These are phyloP conservation scores for Neogobius melanostomus DNA, from an alignment of 2,113 vertebrate genomes.

Conservation along the genomic window DNA sequence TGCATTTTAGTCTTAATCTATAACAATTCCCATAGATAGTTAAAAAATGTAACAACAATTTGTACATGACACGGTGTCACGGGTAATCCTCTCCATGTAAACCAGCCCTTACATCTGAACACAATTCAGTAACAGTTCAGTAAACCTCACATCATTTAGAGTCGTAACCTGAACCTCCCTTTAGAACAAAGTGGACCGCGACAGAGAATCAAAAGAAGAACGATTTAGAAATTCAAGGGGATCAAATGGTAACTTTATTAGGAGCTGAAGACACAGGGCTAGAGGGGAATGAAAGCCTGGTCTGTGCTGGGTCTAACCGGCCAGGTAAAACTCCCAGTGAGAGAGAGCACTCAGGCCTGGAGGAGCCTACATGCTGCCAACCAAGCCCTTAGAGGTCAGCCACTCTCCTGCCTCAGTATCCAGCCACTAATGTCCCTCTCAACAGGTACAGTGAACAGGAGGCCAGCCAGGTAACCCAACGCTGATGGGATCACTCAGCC, in stretches of 20 bases:
- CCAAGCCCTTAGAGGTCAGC: constrained; percentile 63
- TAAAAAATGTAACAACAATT: not conserved
- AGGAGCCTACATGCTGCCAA: constrained; percentile 75
- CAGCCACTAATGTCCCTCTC: constrained; percentile 63
- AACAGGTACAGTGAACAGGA: constrained; percentile 67
- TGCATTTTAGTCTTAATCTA: no score
- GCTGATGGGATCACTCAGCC: constrained; percentile 68
- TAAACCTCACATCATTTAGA: constrained; percentile 68
- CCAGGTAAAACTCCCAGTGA: constrained; percentile 74
- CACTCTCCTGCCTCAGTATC: constrained; percentile 53
- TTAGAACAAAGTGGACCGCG: constrained; percentile 83
- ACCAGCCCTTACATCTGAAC: constrained; percentile 15
- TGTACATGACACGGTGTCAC: constrained; percentile 9
- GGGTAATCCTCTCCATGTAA: constrained; percentile 9
- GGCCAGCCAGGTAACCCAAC: constrained; percentile 66
- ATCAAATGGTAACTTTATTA: constrained; percentile 97
- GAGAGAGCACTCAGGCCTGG: constrained; percentile 67
- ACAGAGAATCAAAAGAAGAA: constrained; percentile 88
- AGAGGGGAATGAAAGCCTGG: constrained; percentile 87
- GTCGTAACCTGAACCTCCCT: constrained; percentile 85
- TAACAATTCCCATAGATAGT: no score
- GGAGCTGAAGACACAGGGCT: constrained; percentile 85
- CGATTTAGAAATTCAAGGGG: constrained; percentile 91
- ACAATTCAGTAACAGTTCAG: constrained; percentile 41
- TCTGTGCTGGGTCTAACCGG: constrained; percentile 87